phyloP scores from a whole-genome alignment of 2,113 vertebrate genomes.

The Ardeotis arabs region DNA sequence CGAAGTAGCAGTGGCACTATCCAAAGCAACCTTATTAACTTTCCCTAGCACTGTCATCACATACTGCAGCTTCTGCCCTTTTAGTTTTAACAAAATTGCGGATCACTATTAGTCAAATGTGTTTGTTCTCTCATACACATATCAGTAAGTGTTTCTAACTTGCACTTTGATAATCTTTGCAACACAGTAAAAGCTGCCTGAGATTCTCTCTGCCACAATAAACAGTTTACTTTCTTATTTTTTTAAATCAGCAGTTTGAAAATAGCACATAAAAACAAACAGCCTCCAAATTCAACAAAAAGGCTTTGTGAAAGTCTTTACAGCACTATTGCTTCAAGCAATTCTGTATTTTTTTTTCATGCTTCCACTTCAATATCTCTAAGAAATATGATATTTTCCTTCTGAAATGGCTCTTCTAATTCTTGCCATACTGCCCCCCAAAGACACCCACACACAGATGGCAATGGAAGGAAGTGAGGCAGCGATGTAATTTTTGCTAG shows the following conservation, averaged over 20 bases:
- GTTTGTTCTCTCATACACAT: neutral
- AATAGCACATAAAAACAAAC: neutral
- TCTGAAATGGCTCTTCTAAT: conserved; percentile 2
- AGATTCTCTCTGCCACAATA: neutral
- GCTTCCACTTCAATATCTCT: neutral
- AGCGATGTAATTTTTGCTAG: conserved; percentile 19
- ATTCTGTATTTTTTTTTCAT: neutral
- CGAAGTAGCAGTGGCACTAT: neutral
- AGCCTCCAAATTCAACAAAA: neutral
- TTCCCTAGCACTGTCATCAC: neutral
- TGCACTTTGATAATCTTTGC: neutral
- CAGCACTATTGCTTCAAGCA: neutral
- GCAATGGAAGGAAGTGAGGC: conserved; percentile 19
- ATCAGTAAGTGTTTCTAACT: neutral
- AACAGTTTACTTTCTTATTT: neutral
- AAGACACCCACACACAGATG: conserved; percentile 57
- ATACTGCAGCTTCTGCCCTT: neutral
- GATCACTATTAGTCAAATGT: neutral
- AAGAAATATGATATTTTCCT: conserved; percentile 37
- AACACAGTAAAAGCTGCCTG: neutral
- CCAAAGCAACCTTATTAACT: neutral
- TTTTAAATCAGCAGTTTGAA: neutral
- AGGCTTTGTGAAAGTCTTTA: neutral
- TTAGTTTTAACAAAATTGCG: neutral
- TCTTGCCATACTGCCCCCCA: neutral